Percentiles rank a stretch among this genome's conserved stretches.
Conservation (phyloP, 2,797 vertebrate species). For the Manis pentadactyla region DNA sequence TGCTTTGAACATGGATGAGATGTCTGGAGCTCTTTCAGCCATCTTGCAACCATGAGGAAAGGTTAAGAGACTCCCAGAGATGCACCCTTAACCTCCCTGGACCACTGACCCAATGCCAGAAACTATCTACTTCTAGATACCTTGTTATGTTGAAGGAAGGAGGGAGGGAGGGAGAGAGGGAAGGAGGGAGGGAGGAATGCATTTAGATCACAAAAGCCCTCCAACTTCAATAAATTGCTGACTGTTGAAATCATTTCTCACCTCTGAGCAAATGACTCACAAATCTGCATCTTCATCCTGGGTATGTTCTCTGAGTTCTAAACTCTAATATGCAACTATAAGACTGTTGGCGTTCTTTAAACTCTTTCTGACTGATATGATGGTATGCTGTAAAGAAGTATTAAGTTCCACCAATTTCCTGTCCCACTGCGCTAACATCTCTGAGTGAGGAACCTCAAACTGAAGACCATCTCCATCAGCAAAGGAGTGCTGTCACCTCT, state of each 20-base stretch:
- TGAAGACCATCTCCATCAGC: background rate
- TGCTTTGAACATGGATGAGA: background rate
- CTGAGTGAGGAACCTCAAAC: background rate
- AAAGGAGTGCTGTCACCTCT: background rate
- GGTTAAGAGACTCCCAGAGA: background rate
- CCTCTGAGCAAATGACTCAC: background rate
- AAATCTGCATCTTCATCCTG: background rate
- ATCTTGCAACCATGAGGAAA: background rate
- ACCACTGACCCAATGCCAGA: background rate
- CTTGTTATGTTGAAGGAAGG: background rate
- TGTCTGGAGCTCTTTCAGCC: background rate
- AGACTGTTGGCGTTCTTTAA: background rate
- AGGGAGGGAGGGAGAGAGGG: too few species aligned
- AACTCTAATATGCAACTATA: background rate
- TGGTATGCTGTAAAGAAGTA: background rate
- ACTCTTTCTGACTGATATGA: background rate
- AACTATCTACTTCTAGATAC: background rate
- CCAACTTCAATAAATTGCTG: background rate
- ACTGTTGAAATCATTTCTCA: background rate
- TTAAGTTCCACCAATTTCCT: background rate
- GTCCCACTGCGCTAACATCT: background rate
- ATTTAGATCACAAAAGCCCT: too few species aligned
- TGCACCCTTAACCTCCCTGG: background rate
- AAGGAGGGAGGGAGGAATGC: too few species aligned
- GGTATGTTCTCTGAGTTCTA: background rate